phyloP scores from a whole-genome alignment of 2,797 vertebrate species.

The Catharus ustulatus region DNA sequence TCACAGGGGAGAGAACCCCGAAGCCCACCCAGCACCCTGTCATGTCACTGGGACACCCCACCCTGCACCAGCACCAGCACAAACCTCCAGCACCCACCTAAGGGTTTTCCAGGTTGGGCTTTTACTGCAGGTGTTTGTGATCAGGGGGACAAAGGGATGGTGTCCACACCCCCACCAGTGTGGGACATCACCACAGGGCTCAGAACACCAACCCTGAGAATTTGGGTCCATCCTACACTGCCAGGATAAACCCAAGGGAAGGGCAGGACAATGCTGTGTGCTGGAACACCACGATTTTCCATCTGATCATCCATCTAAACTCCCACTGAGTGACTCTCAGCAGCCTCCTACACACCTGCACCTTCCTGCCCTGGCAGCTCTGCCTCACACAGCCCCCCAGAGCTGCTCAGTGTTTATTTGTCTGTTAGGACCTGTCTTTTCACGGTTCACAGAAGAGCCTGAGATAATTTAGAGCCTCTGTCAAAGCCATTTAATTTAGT shows the following conservation, averaged over 20 bases:
- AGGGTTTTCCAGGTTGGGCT: neutral
- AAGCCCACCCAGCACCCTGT: neutral
- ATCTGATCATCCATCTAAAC: neutral
- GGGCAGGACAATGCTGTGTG: rapidly evolving
- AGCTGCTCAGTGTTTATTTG: neutral
- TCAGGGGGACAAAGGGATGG: rapidly evolving
- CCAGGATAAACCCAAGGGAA: neutral
- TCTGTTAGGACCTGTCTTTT: constrained; percentile 38
- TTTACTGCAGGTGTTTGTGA: neutral
- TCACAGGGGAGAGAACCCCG: neutral
- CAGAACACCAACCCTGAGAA: neutral
- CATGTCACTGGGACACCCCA: neutral
- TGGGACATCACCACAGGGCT: neutral
- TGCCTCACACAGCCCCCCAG: neutral
- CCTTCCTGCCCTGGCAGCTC: neutral
- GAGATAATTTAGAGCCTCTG: constrained; percentile 26
- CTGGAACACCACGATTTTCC: neutral
- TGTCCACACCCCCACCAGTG: rapidly evolving
- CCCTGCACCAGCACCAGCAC: rapidly evolving
- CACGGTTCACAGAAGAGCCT: constrained; percentile 30
- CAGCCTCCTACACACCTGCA: neutral
- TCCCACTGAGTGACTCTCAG: neutral
- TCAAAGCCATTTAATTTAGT: constrained; percentile 56
- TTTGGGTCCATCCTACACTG: rapidly evolving
- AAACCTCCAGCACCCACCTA: neutral